phyloP scores from a whole-genome alignment of 2,797 vertebrate genomes.

The Danio choprae region DNA sequence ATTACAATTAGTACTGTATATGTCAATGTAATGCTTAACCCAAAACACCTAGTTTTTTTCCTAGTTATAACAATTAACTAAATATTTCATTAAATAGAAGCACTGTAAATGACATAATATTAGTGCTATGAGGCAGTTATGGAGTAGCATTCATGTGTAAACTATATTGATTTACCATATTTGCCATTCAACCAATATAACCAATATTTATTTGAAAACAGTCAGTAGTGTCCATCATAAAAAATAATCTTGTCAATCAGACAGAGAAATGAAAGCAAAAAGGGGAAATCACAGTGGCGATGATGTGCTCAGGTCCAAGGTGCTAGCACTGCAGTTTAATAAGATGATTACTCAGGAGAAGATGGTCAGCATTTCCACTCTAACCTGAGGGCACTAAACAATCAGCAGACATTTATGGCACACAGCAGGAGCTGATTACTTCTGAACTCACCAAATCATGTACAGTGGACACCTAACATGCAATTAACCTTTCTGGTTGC shows the following conservation, averaged over 20 bases:
- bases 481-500: slow-evolving; percentile 32
- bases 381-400: slow-evolving; percentile 22
- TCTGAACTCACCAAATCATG: slow-evolving; percentile 8
- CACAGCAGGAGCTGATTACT: slow-evolving; percentile 32
- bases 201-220: neutral
- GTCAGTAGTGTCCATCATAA: neutral
- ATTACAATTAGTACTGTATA: too few species aligned
- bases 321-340: slow-evolving; percentile 39
- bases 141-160: too few species aligned
- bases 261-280: slow-evolving; percentile 10
- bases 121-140: too few species aligned
- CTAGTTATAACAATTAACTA: too few species aligned
- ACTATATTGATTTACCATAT: too few species aligned
- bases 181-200: neutral
- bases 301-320: neutral
- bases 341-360: slow-evolving; percentile 39
- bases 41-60: too few species aligned
- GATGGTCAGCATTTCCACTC: slow-evolving; percentile 13
- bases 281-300: neutral
- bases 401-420: slow-evolving; percentile 14
- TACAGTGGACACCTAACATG: slow-evolving; percentile 26
- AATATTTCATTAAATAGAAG: too few species aligned
- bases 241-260: slow-evolving; percentile 1
- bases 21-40: too few species aligned
- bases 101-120: too few species aligned